Conservation (phyloP, 2,797 vertebrate genomes). For the Sebastes kiyomatsui region DNA sequence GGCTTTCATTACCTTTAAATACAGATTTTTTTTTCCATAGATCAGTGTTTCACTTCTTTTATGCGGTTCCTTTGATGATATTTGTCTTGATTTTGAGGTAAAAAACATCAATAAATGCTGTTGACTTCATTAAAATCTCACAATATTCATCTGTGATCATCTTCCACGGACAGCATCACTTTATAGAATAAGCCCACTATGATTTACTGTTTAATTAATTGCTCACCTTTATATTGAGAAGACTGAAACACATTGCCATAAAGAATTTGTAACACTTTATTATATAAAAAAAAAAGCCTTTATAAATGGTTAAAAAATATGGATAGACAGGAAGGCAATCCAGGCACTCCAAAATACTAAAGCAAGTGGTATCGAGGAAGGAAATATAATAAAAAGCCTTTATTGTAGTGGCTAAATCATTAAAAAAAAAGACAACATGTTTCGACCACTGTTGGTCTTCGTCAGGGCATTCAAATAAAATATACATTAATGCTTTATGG, state of each 20-base stretch:
- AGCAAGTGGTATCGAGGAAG: too few species aligned
- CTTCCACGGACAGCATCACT: neutral
- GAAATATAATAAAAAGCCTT: too few species aligned
- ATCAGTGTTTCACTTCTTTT: neutral
- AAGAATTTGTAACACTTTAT: neutral
- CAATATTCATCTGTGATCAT: slow-evolving; percentile 14
- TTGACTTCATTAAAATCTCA: slow-evolving; percentile 25
- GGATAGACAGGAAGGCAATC: too few species aligned
- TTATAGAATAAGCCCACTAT: neutral
- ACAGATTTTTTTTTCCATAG: neutral
- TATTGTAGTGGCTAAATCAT: too few species aligned
- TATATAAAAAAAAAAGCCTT: fast-evolving
- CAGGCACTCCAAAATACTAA: too few species aligned
- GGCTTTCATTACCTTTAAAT: neutral
- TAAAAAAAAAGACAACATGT: too few species aligned
- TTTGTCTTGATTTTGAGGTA: neutral
- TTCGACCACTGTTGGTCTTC: too few species aligned
- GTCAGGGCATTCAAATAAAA: too few species aligned
- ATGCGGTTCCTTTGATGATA: neutral
- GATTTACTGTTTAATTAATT: slow-evolving; percentile 1
- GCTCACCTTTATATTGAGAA: neutral
- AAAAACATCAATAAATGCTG: neutral
- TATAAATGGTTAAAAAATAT: neutral
- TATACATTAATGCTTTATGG: neutral
- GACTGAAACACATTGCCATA: neutral